Base-by-base conservation (phyloP, 2,797 vertebrate genomes). In the Graptemys geographica region DNA sequence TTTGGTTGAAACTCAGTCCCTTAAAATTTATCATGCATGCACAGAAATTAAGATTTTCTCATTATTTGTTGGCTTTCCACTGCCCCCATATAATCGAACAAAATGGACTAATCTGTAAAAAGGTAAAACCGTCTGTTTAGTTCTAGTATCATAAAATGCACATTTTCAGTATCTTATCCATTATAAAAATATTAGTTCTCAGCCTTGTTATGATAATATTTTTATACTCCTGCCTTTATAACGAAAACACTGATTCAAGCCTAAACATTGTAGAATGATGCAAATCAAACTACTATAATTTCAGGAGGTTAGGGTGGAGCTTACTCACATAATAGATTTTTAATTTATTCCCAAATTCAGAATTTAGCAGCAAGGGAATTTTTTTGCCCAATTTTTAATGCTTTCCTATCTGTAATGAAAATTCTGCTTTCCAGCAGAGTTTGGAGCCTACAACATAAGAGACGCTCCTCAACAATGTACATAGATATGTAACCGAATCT, bases 111-210 rank as follows among this genome's bases (percentile, higher is more conserved):
- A 49, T 76, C 49, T 93, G 82, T 95, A 84, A 81, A 95, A 62
- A 21, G 31, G 91, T 69, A 41, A 97, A 92, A 62, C 55, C 57
- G 83, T 86, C 53, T 87, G 83, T 92, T 88, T 86, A 90, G 85
- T 37, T 96, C 37, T 76, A 87, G 41, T 44, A 80, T 80, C 52
- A 81, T 88, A 94, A 93, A 95, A 88, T 84, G 37, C 79, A 87
- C 59, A 76, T 84, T 44, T 82, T 84, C 59, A 33, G 41, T 88
- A 89, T 27, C 11, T 86, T 91, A 93, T 76, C 69, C 69, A 83
- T 76, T 76, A 83, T 76, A 90, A 93, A 92, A 49, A 78, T 27
- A 78, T 44, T 31, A 49, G 41, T 44, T 49, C 7, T 78, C 44
- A 78, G 25, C 27, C 27, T 76, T 78, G 7, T 49, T 49, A 28